Base-by-base conservation (phyloP, 2,888 invertebrate genomes). In the Leptothorax acervorum region DNA sequence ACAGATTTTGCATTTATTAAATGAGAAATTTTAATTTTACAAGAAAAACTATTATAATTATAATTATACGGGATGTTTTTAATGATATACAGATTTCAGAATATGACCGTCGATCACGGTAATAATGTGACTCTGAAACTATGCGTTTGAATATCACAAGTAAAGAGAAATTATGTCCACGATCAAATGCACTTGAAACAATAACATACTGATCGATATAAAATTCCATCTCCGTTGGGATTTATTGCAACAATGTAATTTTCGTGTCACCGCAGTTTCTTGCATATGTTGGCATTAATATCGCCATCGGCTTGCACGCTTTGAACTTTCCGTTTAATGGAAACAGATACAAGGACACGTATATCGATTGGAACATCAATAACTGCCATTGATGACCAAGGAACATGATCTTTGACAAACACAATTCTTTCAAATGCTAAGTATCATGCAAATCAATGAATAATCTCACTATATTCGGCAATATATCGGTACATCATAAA, bases 341-440 rank as follows among this genome's bases (percentile, higher is more conserved):
- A 78, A 39, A 78, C 15, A 78, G 42, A 12, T 45, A 28, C 51
- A 78, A 68, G 66, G 42, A 48, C 53, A 42, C 23, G n/a, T 4
- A 31, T 78, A 78, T 78, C 15, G 78, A 70, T 45, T 68, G 42
- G 3, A 12, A 70, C 15, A 70, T 28, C 55, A 70, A n/a, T 76
- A 66, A 68, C 6, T n/a, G 31, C 62, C 39, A 65, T 65, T 65
- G 48, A 76, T 65, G 23, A 35, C 23, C 9, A 62, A 6, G 18
- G n/a, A 76, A 65, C 23, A 35, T 5, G 15, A 48, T 48, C 48
- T 35, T 65, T 18, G 35, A 51, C 45, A 60, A 31, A 48, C 6
- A 8, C 12, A 23, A 3, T 76, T 53, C 23, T 65, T 51, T 76
- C 23, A 76, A 65, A 63, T 35, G 63, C 15, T 12, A 48, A 75